Base-by-base conservation (phyloP, 2,888 invertebrate genomes). In the Chesias legatella region DNA sequence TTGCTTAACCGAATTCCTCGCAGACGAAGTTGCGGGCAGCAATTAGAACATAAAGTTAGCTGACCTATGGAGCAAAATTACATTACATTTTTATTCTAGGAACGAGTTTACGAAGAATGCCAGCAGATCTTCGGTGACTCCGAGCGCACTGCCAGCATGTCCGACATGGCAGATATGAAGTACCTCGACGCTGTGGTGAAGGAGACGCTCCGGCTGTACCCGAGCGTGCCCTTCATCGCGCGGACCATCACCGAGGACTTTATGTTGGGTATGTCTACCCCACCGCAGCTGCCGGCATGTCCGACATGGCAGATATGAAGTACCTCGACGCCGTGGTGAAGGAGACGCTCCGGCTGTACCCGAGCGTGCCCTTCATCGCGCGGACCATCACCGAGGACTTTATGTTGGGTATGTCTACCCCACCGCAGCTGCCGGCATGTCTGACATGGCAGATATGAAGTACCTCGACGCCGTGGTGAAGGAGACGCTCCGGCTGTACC, bases 131-230 rank as follows among this genome's bases (percentile, higher is more conserved):
- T 81, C n/a, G 72, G 79, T 26, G 68, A 56, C 21, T 66, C 66
- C 0, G 71, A 88, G 0, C 80, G 90, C 4, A 65, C 85, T 0
- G 85, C 89, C 0, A 88, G 81, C 2, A 84, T 90, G 77, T 77
- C 88, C 0, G 90, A 91, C 36, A 69, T 93, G 10, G 75, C 89
- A 20, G 86, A 90, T 30, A 90, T 93, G 90, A 89, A 89, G 56
- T 94, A 93, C 58, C 66, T 93, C 53, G 93, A 93, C 45, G 91
- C 91, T 32, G 92, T 92, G 28, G 90, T 94, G 31, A 93, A 93
- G 67, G 93, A 94, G 64, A 86, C 90, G 0, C 64, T 94, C 30
- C 73, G 93, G 40, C 60, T 94, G 22, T 92, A 90, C 53, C 93
- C 93, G 0, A 92, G 91, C 56, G 92, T 93, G 6, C 93, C 92